phyloP scores from a whole-genome alignment of 2,888 invertebrate genomes.

The Neelides folsomi region DNA sequence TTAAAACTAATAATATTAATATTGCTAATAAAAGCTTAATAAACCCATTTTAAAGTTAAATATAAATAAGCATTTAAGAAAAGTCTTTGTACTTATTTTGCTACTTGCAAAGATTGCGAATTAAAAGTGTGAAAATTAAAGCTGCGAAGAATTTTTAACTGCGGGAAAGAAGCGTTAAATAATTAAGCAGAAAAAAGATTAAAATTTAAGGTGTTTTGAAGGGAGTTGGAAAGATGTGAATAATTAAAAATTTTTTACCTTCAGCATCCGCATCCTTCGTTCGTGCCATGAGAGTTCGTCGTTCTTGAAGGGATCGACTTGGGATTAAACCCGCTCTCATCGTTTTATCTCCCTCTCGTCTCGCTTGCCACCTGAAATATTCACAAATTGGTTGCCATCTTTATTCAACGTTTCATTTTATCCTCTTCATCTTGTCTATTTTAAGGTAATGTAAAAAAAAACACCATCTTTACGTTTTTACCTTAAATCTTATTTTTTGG shows the following conservation, averaged over 20 bases:
- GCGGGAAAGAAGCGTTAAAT: too few species aligned
- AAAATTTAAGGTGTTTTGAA: neutral
- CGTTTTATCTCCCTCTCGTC: slow-evolving; percentile 74
- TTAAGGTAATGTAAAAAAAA: too few species aligned
- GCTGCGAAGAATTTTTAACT: too few species aligned
- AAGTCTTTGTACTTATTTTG: too few species aligned
- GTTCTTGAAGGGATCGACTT: slow-evolving; percentile 77
- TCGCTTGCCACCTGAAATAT: slow-evolving; percentile 68
- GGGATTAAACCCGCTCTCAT: slow-evolving; percentile 92
- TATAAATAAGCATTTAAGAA: too few species aligned
- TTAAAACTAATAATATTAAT: too few species aligned
- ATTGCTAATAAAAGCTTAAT: too few species aligned
- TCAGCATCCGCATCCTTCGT: slow-evolving; percentile 48
- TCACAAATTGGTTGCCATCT: neutral
- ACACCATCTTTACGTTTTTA: too few species aligned
- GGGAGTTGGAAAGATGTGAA: slow-evolving; percentile 7
- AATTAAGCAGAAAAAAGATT: neutral
- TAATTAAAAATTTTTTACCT: slow-evolving; percentile 45
- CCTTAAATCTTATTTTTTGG: too few species aligned
- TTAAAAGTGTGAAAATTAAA: too few species aligned
- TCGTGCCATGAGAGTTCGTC: slow-evolving; percentile 66
- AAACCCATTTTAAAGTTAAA: too few species aligned
- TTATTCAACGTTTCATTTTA: neutral
- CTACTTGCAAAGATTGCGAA: too few species aligned
- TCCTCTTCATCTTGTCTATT: neutral